Evolutionary conservation across 2,113 vertebrate genomes (phyloP), one percentile per base, ranked within the genome.

Genomic region (Puntigrus tetrazona): DNA sequence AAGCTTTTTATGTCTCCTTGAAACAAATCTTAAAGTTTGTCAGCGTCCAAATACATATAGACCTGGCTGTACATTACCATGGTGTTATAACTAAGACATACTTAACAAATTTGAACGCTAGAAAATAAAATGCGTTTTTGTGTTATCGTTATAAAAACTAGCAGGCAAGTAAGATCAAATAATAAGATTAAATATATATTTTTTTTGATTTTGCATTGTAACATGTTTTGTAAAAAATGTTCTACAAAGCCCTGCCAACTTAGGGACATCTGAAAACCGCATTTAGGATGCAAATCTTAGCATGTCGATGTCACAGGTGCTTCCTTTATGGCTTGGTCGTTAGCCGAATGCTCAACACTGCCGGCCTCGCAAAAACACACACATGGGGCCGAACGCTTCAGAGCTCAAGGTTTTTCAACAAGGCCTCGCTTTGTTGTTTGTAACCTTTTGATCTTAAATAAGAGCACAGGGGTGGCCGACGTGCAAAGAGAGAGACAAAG

Each of bases 391-490:
- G 7, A 63, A 41, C 31, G 57, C 50, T 75, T 57, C 47, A 83
- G 81, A 87, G 36, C 16, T 55, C 13, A 65, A 83, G 76, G 76
- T 83, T 75, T 43, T 81, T 41, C 77, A 89, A 89, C 88, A 89
- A 90, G 77, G 83, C 80, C 86, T 89, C 59, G 85, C 91, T 92
- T 92, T 93, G 90, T 92, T 93, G 89, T 89, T 87, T 84, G 87
- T 90, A 92, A 92, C 92, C 92, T 93, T 93, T 92, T 93, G 89
- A 92, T 91, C 83, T 88, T 86, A 89, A 90, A 88, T 83, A 70
- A 87, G 78, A 85, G 69, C 73, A 85, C 73, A 78, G 41, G 31
- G 61, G 31, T 82, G 70, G 85, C 59, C 55, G 25, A 72, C 27
- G 29, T 45, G 84, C 67, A 80, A 36, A 69, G 57, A 20, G 52